Base-by-base conservation (phyloP, 1,140 invertebrate species). In the Danaus melanippus region DNA sequence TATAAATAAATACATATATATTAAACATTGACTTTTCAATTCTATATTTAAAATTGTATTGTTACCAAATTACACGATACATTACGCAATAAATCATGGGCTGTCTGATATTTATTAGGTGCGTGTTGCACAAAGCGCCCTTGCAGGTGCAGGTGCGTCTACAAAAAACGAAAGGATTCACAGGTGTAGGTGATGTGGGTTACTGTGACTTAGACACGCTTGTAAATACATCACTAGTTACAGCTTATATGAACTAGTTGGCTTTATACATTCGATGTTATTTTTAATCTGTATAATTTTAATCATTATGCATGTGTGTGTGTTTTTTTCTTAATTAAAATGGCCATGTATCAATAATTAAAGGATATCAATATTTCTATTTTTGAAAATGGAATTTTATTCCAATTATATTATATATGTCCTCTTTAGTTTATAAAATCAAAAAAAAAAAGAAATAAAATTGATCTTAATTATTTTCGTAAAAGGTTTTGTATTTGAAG, bases 141-240 rank as follows among this genome's bases (percentile, higher is more conserved):
- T 47, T 61, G 60, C 63, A 59, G 60, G 57, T 61, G 80, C 80
- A 84, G 80, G 80, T 84, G 80, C 64, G 64, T 54, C 61, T 49
- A 69, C 70, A 76, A 81, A 83, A 84, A 82, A 79, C 68, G 77
- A 84, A 82, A 79, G 81, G 76, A 80, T 84, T 84, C 74, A 66
- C 73, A 77, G 74, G 71, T 79, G 76, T 71, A 58, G 67, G 75
- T 32, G 76, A 80, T 79, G 75, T 83, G 63, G 79, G 79, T 79
- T 80, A 82, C 60, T 12, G 56, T 59, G 59, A 42, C 58, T 56
- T 56, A 56, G 21, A 32, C 21, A 32, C 21, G 21, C 21, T 32
- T 32, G 21, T 32, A 32, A 32, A 32, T 32, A 32, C 21, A 32
- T 7, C 21, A 32, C 2, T 32, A 32, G 21, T 32, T 32, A 2